A percentile compares a stretch with the other conserved stretches of the same genome.
Evolutionary conservation across 2,888 invertebrate species (phyloP).

Genomic region (Cryptocephalus moraei): DNA sequence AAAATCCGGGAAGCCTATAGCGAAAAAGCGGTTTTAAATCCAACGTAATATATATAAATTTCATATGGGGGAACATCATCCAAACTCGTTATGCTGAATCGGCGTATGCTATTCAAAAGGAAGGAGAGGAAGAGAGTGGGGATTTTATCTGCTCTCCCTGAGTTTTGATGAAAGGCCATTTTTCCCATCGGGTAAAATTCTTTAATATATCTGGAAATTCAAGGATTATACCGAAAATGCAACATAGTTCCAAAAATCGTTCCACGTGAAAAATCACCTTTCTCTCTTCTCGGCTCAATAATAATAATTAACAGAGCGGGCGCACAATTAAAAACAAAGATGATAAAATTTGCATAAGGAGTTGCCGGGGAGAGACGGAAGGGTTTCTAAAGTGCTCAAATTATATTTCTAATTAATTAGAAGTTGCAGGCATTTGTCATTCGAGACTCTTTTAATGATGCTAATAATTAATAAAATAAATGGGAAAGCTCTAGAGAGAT

Average conservation of each 20-base stretch:
- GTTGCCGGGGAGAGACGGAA: background rate
- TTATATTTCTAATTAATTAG: conserved; percentile 8
- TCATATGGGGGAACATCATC: background rate
- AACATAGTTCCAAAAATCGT: too few relatives aligned
- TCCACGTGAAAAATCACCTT: too few relatives aligned
- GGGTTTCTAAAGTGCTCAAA: background rate
- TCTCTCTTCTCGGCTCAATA: background rate
- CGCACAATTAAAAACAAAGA: background rate
- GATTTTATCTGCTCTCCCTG: too few relatives aligned
- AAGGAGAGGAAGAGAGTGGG: too few relatives aligned
- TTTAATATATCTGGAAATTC: too few relatives aligned
- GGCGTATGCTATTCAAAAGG: too few relatives aligned
- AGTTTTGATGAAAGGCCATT: too few relatives aligned
- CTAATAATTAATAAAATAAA: conserved; percentile 13
- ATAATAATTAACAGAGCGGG: background rate
- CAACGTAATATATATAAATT: conserved; percentile 2
- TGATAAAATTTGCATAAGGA: background rate
- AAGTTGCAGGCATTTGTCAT: conserved; percentile 13
- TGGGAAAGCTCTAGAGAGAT: conserved; percentile 1
- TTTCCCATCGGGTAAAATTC: too few relatives aligned
- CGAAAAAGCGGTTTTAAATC: conserved; percentile 3
- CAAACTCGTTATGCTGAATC: too few relatives aligned
- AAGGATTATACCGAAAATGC: too few relatives aligned
- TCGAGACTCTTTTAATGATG: conserved; percentile 9
- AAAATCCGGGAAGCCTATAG: background rate